These are phyloP conservation scores for Clitarchus hookeri DNA, from an alignment of 2,888 invertebrate genomes.

Conservation along the genomic window DNA sequence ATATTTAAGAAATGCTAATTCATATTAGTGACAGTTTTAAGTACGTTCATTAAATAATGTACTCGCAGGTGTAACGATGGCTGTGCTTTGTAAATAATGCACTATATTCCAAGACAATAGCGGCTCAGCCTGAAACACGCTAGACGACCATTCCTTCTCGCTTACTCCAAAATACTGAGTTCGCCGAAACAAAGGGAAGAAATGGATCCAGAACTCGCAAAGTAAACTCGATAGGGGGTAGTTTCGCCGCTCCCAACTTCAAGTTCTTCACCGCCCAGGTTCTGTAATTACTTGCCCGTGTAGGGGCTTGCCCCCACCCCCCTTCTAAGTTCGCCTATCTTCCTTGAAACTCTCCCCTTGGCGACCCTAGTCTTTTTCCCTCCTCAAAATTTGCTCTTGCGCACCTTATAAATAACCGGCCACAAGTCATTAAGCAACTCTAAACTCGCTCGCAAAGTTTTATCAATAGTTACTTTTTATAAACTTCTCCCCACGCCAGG, in stretches of 20 bases:
- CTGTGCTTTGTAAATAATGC: no score
- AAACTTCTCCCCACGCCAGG: not conserved
- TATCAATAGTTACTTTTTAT: constrained; percentile 18
- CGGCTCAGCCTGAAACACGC: no score
- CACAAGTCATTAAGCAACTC: constrained; percentile 22
- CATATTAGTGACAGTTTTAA: no score
- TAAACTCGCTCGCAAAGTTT: constrained; percentile 20
- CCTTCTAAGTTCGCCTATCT: not conserved
- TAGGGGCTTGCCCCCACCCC: not conserved
- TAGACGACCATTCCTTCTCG: not conserved
- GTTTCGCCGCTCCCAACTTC: not conserved
- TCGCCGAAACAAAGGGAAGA: not conserved
- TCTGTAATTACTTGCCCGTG: constrained; percentile 22
- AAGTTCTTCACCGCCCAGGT: not conserved
- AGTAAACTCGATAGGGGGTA: constrained; percentile 14
- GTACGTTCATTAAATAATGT: no score
- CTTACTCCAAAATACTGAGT: not conserved
- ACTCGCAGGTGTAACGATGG: no score
- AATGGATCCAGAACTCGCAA: not conserved
- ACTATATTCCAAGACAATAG: no score
- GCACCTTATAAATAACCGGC: constrained; percentile 25
- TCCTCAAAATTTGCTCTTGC: constrained; percentile 18
- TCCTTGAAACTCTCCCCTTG: not conserved
- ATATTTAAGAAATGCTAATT: no score
- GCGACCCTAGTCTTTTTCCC: not conserved